These are phyloP conservation scores for Tenualosa ilisha DNA, from an alignment of 2,797 vertebrate genomes.

Conservation along the genomic window DNA sequence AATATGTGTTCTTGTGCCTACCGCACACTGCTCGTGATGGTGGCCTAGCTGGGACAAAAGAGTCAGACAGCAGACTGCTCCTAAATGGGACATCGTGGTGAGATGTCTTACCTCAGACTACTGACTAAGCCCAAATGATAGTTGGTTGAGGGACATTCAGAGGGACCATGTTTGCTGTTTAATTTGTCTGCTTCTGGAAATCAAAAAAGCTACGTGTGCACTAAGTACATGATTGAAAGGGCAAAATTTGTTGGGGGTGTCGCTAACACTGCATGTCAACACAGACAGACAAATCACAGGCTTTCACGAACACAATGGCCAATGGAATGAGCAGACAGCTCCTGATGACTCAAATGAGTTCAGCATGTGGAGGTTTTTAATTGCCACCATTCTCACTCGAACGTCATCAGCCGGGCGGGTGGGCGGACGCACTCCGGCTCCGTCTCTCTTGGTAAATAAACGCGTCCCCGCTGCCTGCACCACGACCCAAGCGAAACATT, in stretches of 20 bases:
- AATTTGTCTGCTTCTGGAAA: slow-evolving; percentile 6
- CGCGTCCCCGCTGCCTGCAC: not conserved
- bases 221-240: not conserved
- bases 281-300: slow-evolving; percentile 18
- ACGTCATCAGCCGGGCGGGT: not conserved
- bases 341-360: slow-evolving; percentile 6
- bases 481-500: not conserved
- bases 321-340: slow-evolving; percentile 1
- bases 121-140: not conserved
- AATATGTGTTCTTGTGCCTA: not conserved
- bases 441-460: not conserved
- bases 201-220: not conserved
- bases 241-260: not conserved
- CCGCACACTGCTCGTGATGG: not conserved
- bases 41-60: slow-evolving; percentile 10
- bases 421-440: not conserved
- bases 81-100: not conserved
- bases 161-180: not conserved
- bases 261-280: not conserved
- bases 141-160: not conserved
- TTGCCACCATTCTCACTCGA: not conserved
- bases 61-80: not conserved
- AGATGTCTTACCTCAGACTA: not conserved
- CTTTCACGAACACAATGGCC: not conserved
- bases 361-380: slow-evolving; percentile 1